Conservation (phyloP, 2,888 invertebrate genomes). For the Phania funesta region DNA sequence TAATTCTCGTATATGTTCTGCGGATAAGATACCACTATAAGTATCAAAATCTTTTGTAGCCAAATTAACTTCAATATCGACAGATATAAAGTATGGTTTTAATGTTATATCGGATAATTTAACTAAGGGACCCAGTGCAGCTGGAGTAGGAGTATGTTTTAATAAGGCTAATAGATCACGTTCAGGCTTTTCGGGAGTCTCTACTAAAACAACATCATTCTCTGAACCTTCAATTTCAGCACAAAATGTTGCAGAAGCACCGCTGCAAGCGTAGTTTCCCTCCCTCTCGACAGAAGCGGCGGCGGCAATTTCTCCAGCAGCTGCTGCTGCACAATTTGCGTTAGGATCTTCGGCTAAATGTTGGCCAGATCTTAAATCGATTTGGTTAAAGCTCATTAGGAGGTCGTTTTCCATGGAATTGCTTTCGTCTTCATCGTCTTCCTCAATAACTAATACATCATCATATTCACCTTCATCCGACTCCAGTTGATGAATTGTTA, state of each 20-base stretch:
- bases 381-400: conserved; percentile 82
- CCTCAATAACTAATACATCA: conserved; percentile 63
- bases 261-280: conserved; percentile 64
- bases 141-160: conserved; percentile 81
- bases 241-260: conserved; percentile 82
- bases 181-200: conserved; percentile 87
- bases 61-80: conserved; percentile 82
- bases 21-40: conserved; percentile 75
- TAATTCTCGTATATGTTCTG: conserved; percentile 84
- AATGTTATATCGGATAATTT: conserved; percentile 81
- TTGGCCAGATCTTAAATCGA: conserved; percentile 80
- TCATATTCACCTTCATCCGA: conserved; percentile 51
- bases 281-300: conserved; percentile 67
- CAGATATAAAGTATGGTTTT: conserved; percentile 82
- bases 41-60: conserved; percentile 77
- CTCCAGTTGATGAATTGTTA: conserved; percentile 28
- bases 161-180: conserved; percentile 86
- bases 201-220: conserved; percentile 88
- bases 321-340: conserved; percentile 79
- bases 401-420: conserved; percentile 83
- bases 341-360: conserved; percentile 81
- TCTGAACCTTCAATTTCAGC: conserved; percentile 93
- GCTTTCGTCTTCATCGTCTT: conserved; percentile 83
- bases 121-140: conserved; percentile 73
- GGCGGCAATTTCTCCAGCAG: conserved; percentile 72